Conservation (phyloP, 1,140 invertebrate genomes). For the Liolophura sinensis region DNA sequence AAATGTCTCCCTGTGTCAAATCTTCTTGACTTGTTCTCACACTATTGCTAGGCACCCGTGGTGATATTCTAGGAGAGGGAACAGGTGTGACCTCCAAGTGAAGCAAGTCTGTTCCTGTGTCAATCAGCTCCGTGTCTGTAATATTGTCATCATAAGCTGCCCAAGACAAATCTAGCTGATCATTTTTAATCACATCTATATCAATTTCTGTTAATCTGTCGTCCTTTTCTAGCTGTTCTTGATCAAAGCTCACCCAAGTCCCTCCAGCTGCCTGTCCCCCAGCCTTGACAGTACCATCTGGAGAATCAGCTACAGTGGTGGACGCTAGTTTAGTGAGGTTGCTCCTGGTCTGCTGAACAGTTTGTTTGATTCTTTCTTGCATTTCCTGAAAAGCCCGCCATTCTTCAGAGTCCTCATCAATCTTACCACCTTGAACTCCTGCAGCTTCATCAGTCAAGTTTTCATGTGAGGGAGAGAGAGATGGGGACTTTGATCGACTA, state of each 20-base stretch:
- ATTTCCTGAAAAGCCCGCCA: constrained; percentile 60
- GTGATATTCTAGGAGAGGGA: too few relatives aligned
- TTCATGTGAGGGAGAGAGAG: constrained; percentile 40
- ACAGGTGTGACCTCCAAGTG: neutral
- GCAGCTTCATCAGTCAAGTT: constrained; percentile 34
- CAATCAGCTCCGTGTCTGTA: constrained; percentile 7
- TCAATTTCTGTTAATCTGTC: too few relatives aligned
- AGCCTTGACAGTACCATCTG: constrained; percentile 11
- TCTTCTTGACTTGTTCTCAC: too few relatives aligned
- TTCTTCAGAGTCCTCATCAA: constrained; percentile 54
- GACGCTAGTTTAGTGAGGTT: constrained; percentile 51
- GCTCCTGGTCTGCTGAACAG: constrained; percentile 53
- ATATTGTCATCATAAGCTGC: too few relatives aligned
- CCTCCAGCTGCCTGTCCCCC: too few relatives aligned
- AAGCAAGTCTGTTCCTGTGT: constrained; percentile 8
- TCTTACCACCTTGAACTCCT: constrained; percentile 33
- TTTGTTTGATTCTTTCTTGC: constrained; percentile 56
- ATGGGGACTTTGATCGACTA: constrained; percentile 27
- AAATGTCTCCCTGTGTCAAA: too few relatives aligned
- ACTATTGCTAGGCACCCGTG: too few relatives aligned
- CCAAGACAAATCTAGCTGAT: too few relatives aligned
- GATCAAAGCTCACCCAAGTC: too few relatives aligned
- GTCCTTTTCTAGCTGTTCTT: too few relatives aligned
- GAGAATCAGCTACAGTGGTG: constrained; percentile 28
- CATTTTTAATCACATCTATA: too few relatives aligned